Evolutionary conservation across 2,797 vertebrate genomes (phyloP), one percentile per base, ranked within the genome.

Genomic region (Erethizon dorsatum): DNA sequence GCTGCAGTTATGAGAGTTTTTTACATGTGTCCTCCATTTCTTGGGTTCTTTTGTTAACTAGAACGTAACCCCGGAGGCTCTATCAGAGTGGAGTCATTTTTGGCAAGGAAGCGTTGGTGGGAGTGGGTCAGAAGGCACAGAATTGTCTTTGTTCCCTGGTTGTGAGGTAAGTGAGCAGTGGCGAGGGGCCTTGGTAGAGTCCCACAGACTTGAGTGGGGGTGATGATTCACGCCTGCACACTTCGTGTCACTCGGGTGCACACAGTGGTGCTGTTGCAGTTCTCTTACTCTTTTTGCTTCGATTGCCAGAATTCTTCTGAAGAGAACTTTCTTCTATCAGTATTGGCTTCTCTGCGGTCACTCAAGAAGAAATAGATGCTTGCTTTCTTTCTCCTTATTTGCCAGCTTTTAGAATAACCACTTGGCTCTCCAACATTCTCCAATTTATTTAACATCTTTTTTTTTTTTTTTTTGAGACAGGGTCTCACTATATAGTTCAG

Each of bases 141-240:
- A 37, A 41, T 33, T 47, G 24, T 6, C 15, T 28, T 31, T 57
- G 52, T 18, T 67, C 67, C 24, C 47, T 33, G 3, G 15, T 54
- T 45, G 47, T 33, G 26, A n/a, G 41, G 56, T 77, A 26, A 71
- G 18, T 18, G 17, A 71, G 24, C 33, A 28, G 9, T 54, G 45
- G 14, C 10, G 26, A 22, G 11, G 28, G 13, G n/a, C 31, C 82
- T 92, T 10, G 15, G 15, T 63, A 12, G 12, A n/a, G 41, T 47
- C 50, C 47, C 24, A 13, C 24, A 61, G 65, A 31, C 37, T 65
- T 17, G 50, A 47, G 78, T n/a, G 63, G 65, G 37, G 14, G 22
- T 59, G 61, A 18, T 59, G 20, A 54, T 47, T 12, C 0, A 1
- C 11, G 10, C 31, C n/a, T 3, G 22, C 6, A 9, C 5, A 9